Evolutionary conservation across 2,797 vertebrate species (phyloP).

Genomic region (Chiloscyllium punctatum): DNA sequence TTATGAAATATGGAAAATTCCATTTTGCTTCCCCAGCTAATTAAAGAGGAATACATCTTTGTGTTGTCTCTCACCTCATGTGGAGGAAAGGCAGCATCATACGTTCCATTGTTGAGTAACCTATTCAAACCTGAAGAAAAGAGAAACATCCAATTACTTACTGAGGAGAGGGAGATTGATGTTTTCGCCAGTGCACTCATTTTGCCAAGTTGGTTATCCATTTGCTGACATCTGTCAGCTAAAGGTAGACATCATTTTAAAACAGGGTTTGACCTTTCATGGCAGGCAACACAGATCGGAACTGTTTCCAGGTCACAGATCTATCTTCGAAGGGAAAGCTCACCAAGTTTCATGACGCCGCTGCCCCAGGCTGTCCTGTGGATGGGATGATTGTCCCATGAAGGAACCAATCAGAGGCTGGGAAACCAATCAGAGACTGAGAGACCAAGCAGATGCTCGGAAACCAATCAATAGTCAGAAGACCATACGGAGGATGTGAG

Average conservation of each 20-base stretch:
- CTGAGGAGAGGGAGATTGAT: not conserved
- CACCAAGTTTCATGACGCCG: not conserved
- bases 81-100: slow-evolving; percentile 93
- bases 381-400: no score
- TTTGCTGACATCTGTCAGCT: not conserved
- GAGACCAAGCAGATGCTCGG: no score
- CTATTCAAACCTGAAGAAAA: slow-evolving; percentile 79
- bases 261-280: not conserved
- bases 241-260: not conserved
- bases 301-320: no score
- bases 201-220: no score
- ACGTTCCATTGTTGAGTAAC: slow-evolving; percentile 83
- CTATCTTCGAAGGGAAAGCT: not conserved
- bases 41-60: not conserved
- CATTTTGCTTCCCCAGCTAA: not conserved
- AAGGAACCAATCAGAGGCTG: no score
- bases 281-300: not conserved
- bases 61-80: slow-evolving; percentile 75
- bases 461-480: no score
- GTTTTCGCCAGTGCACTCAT: not conserved
- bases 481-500: no score
- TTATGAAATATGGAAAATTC: no score
- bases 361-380: not conserved
- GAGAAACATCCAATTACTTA: slow-evolving; percentile 34
- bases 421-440: no score